Evolutionary conservation across 2,797 vertebrate genomes (phyloP), one percentile per base, ranked within the genome.

Genomic region (Hyperoplus lanceolatus): DNA sequence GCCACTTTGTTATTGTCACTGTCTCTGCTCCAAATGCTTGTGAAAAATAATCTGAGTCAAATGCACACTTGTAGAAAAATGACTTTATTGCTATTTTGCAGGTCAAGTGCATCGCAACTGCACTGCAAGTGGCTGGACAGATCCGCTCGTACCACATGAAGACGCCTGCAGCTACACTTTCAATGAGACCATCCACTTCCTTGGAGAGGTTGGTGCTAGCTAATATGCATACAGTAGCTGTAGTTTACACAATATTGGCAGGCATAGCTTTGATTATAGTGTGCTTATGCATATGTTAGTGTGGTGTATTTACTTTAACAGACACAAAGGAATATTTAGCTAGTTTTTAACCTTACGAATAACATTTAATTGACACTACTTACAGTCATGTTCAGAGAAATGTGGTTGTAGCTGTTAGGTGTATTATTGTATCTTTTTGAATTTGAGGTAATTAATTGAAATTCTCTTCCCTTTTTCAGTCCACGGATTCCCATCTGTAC

Each of bases 61-160:
- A 58, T 21, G 5, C 12, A 45, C 16, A 18, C 1, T 10, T 4
- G 29, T 29, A 29, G 29, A 29, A 29, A 29, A 29, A 11, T 12
- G 10, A 62, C 59, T 12, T 61, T 48, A 2, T 56, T 55, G 36
- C 41, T 65, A 3, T 82, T 77, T 77, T 78, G 12, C 91, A 97
- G 97, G 95, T 56, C 93, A 89, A 82, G 89, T 97, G 61, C 92
- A 95, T 79, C 94, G 96, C 15, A 97, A 97, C 89, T 97, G 97
- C 73, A 96, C 96, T 0, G 89, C 62, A 0, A 66, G 79, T 0
- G 97, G 97, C 73, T 97, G 97, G 97, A 96, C 96, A 0, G 95
- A 95, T 10, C 87, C 86, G 0, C 96, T 96, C 10, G 82, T 95
- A 0, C 94, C 94, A 70, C 92, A 95, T 0, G 93, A 94, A 55